phyloP scores from a whole-genome alignment of 2,797 vertebrate genomes.

The Gallinago stenura region DNA sequence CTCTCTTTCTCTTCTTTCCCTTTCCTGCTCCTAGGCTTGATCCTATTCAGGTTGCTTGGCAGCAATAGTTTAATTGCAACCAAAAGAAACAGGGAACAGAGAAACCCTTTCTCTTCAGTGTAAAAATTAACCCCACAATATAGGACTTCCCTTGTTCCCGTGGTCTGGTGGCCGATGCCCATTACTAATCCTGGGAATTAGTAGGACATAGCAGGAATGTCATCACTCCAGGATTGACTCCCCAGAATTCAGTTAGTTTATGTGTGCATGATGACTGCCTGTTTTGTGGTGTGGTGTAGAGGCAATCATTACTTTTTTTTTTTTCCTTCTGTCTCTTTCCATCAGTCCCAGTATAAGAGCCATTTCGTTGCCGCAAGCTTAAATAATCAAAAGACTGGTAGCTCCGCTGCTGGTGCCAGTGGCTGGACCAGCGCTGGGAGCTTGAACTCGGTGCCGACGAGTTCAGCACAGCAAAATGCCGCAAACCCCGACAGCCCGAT shows the following conservation, averaged over 20 bases:
- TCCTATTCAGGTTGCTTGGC: neutral
- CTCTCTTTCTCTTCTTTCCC: neutral
- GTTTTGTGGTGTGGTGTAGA: neutral
- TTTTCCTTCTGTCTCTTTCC: neutral
- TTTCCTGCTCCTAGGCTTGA: neutral
- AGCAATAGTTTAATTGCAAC: neutral
- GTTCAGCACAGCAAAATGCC: constrained; percentile 72
- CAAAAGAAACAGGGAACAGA: neutral
- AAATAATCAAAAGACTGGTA: constrained; percentile 90
- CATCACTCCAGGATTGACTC: neutral
- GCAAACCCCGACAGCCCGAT: constrained; percentile 39
- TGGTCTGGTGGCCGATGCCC: neutral
- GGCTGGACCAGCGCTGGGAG: constrained; percentile 98
- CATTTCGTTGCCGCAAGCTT: constrained; percentile 96
- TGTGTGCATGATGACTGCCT: fast-evolving
- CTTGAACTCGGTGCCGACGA: constrained; percentile 91
- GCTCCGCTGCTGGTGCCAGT: constrained; percentile 87
- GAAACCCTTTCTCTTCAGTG: neutral
- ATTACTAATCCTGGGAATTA: neutral
- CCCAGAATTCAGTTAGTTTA: neutral
- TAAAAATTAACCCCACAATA: neutral
- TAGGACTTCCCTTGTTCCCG: neutral
- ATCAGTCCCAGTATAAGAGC: constrained; percentile 95
- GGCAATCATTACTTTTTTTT: neutral
- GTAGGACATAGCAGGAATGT: neutral